Evolutionary conservation across 2,888 invertebrate genomes (phyloP), one percentile per base, ranked within the genome.

Genomic region (Cephus runcator): DNA sequence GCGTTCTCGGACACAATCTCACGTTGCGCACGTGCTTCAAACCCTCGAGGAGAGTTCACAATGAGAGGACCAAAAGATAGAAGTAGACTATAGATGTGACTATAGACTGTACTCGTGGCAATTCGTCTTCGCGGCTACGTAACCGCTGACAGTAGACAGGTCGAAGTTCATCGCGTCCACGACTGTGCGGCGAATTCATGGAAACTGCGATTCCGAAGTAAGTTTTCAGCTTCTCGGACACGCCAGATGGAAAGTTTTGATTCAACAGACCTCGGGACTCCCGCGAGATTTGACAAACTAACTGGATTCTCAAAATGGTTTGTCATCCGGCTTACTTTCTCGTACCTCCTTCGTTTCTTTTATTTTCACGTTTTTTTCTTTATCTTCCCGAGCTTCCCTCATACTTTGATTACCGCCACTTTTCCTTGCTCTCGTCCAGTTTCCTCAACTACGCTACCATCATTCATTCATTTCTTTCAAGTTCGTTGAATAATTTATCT

Each of bases 221-320:
- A 81, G 81, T 82, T 86, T 85, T 83, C 76, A 82, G 80, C 81
- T 83, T 83, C 83, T 80, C 77, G 78, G 79, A 79, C 77, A 80
- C 79, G 79, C 80, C 77, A 76, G 68, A 74, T 69, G 79, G 78
- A 83, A 85, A 85, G 81, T 85, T 85, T 85, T 83, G 83, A 85
- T 85, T 85, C 81, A 85, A 84, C 82, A 79, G 82, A 78, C 80
- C 81, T 79, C 81, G 76, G 74, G 76, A 74, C 73, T 80, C 79
- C 79, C 15, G 75, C 77, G 79, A 80, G 77, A 79, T 81, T 33
- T 77, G 77, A 80, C 77, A 69, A 81, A 81, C 80, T 81, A 84
- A 82, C 81, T 77, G 80, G 73, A 81, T 84, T 83, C 81, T 80
- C 79, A 80, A 79, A 82, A 83, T 77, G 76, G 79, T 79, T 80